These are phyloP conservation scores for Syrista parreyssii DNA, from an alignment of 2,888 invertebrate genomes.

Conservation along the genomic window DNA sequence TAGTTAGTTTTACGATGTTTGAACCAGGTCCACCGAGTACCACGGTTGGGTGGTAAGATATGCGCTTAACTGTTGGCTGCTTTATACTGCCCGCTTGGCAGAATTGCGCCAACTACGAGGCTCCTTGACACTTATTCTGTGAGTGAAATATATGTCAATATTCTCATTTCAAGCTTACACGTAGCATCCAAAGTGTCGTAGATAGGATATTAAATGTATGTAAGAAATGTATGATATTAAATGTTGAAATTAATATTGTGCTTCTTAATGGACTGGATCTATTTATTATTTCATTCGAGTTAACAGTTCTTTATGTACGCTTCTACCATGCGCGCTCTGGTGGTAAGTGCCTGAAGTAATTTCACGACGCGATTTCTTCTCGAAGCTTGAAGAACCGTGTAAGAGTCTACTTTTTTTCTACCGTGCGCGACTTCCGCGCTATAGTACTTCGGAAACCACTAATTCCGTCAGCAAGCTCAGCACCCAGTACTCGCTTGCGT, in stretches of 20 bases:
- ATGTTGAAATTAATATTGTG: not conserved
- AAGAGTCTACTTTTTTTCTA: not conserved
- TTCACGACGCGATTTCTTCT: not conserved
- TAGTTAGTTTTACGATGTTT: constrained; percentile 31
- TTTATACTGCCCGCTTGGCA: not conserved
- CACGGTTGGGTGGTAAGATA: constrained; percentile 12
- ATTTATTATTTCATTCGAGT: not conserved
- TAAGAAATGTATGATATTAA: too few relatives aligned
- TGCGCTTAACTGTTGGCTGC: not conserved
- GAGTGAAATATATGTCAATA: not conserved
- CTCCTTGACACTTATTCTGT: not conserved
- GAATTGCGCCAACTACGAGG: not conserved
- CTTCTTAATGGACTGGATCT: too few relatives aligned
- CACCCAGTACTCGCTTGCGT: not conserved
- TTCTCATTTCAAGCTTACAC: not conserved
- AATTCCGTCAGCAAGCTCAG: not conserved
- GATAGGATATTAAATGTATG: not conserved
- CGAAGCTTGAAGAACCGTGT: not conserved
- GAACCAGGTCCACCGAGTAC: constrained; percentile 17
- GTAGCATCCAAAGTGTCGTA: not conserved
- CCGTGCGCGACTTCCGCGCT: not conserved
- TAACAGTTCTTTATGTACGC: not conserved
- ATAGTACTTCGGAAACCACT: not conserved
- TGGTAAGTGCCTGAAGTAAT: not conserved
- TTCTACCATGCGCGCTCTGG: not conserved